These are phyloP conservation scores for Coturnix japonica DNA, from an alignment of 2,113 vertebrate species.

Conservation along the genomic window DNA sequence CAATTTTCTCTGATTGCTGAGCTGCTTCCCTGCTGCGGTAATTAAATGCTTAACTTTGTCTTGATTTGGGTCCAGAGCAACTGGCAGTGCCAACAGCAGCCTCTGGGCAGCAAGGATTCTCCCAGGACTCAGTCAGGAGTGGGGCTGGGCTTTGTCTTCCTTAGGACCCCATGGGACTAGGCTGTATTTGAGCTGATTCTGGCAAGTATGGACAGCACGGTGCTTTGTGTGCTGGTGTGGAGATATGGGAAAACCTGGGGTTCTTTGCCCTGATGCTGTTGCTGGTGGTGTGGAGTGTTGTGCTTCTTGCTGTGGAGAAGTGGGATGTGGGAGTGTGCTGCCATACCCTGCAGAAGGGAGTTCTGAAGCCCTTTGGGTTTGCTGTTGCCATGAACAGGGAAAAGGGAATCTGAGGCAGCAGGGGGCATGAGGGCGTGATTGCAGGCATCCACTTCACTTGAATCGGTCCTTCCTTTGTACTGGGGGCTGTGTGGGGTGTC, in stretches of 20 bases:
- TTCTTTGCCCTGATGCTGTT: neutral
- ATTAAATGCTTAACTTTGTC: slow-evolving; percentile 75
- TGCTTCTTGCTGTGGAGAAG: neutral
- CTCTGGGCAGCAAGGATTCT: neutral
- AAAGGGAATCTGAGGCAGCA: neutral
- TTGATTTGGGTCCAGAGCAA: slow-evolving; percentile 69
- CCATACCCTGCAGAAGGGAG: neutral
- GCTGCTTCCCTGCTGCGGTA: slow-evolving; percentile 61
- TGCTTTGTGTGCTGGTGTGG: neutral
- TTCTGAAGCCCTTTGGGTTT: neutral
- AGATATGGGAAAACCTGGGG: neutral
- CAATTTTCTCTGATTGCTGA: slow-evolving; percentile 72
- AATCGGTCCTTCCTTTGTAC: accelerated
- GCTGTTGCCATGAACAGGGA: neutral
- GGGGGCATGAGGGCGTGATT: neutral
- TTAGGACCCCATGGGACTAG: neutral
- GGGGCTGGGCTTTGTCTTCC: neutral
- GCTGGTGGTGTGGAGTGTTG: accelerated
- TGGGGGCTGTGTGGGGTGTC: neutral
- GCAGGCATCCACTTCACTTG: accelerated
- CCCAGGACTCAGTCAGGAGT: neutral
- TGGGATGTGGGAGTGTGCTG: neutral
- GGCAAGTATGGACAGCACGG: accelerated
- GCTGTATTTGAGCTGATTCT: neutral
- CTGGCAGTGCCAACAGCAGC: neutral